phyloP scores from a whole-genome alignment of 2,888 invertebrate species.

The Eulithis testata region DNA sequence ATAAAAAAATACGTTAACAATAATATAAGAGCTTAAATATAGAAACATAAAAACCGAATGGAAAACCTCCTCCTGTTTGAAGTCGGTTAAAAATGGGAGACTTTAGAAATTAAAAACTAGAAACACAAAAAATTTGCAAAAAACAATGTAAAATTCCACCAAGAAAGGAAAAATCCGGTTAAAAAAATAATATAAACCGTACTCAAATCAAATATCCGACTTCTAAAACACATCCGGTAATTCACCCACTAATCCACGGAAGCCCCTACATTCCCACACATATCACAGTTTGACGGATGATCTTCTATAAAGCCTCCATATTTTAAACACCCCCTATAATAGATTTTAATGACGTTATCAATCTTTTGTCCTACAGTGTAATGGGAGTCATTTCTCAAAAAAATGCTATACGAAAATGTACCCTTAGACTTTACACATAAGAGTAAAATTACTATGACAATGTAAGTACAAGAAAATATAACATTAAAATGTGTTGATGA shows the following conservation, averaged over 20 bases:
- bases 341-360: conserved; percentile 55
- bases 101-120: too few relatives aligned
- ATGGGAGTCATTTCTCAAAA: conserved; percentile 11
- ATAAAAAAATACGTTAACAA: neutral
- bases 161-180: too few relatives aligned
- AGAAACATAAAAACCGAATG: too few relatives aligned
- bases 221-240: neutral
- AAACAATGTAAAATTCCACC: too few relatives aligned
- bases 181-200: neutral
- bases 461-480: conserved; percentile 6
- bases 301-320: conserved; percentile 50
- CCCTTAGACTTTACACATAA: neutral
- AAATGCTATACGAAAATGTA: conserved; percentile 3
- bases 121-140: too few relatives aligned
- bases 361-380: conserved; percentile 39
- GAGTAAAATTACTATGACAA: conserved; percentile 6
- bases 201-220: neutral
- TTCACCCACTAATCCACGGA: conserved; percentile 14
- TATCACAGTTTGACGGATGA: conserved; percentile 44
- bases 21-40: neutral
- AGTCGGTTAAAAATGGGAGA: too few relatives aligned
- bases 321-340: conserved; percentile 53
- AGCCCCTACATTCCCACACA: conserved; percentile 6
- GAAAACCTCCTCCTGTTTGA: too few relatives aligned
- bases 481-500: conserved; percentile 2